These are phyloP conservation scores for Desoria tigrina DNA, from an alignment of 2,888 invertebrate species.

Conservation along the genomic window DNA sequence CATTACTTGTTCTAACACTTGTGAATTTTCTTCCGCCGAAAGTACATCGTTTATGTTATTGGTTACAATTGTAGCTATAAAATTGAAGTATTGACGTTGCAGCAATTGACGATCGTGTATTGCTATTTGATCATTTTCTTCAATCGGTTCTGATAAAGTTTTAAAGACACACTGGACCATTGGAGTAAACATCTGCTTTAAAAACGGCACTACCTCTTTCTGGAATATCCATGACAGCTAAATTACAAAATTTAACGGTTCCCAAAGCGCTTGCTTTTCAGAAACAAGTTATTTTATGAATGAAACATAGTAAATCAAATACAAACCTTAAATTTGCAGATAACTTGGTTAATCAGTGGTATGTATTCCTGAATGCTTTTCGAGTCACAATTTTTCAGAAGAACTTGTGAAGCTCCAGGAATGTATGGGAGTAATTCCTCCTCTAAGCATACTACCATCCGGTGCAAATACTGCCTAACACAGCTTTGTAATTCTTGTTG, in stretches of 20 bases:
- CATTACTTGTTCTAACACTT: conserved; percentile 57
- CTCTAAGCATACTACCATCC: conserved; percentile 64
- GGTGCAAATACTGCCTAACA: conserved; percentile 62
- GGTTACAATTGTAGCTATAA: conserved; percentile 60
- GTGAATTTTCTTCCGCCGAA: conserved; percentile 53
- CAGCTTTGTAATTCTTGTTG: conserved; percentile 57
- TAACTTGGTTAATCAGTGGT: conserved; percentile 63
- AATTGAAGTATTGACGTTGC: conserved; percentile 60
- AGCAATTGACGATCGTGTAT: conserved; percentile 59
- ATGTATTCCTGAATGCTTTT: conserved; percentile 59
- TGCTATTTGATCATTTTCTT: conserved; percentile 60
- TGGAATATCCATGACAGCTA: conserved; percentile 56
- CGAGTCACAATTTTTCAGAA: conserved; percentile 57
- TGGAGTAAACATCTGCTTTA: conserved; percentile 60
- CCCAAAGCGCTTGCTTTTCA: conserved; percentile 32
- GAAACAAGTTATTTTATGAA: conserved; percentile 8
- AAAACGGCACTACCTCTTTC: conserved; percentile 60
- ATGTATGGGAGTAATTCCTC: conserved; percentile 62
- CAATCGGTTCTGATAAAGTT: conserved; percentile 58
- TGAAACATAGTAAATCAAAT: background rate
- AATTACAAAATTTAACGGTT: conserved; percentile 41
- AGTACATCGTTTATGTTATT: conserved; percentile 60
- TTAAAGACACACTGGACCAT: conserved; percentile 59
- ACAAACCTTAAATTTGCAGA: conserved; percentile 62
- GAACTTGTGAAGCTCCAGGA: conserved; percentile 59